phyloP scores from a whole-genome alignment of 2,113 vertebrate genomes.

The Spilogale gracilis region DNA sequence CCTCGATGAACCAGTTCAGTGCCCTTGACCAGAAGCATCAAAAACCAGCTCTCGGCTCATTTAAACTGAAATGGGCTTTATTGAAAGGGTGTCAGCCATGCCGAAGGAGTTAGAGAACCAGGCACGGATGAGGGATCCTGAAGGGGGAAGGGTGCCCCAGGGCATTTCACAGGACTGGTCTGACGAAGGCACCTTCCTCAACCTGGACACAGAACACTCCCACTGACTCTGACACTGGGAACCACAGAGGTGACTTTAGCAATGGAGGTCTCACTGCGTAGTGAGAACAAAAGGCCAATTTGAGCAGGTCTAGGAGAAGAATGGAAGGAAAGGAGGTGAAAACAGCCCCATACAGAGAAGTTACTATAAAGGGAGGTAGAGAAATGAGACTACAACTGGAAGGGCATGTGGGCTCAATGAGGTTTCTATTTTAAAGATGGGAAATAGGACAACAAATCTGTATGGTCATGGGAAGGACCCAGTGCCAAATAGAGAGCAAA shows the following conservation, averaged over 20 bases:
- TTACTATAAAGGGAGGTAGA: not conserved
- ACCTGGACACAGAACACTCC: not conserved
- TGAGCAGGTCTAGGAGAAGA: not conserved
- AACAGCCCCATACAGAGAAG: not conserved
- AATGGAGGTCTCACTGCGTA: not conserved
- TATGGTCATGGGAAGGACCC: not conserved
- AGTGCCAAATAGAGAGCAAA: not conserved
- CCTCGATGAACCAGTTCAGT: not conserved
- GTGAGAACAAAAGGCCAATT: not conserved
- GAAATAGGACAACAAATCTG: not conserved
- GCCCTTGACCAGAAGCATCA: not conserved
- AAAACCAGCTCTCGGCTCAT: not conserved
- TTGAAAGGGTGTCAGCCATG: not conserved
- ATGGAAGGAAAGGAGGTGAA: not conserved
- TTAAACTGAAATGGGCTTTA: not conserved
- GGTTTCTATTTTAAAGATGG: not conserved
- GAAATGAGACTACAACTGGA: not conserved
- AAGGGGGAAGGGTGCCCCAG: not conserved
- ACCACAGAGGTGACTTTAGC: not conserved
- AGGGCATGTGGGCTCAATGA: too few species aligned
- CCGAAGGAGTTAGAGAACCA: not conserved
- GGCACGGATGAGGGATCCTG: not conserved
- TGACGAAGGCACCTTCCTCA: not conserved
- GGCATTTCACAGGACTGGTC: not conserved
- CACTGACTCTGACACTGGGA: not conserved